phyloP scores from a whole-genome alignment of 2,888 invertebrate species.

The Caenorhabditis drosophilae region DNA sequence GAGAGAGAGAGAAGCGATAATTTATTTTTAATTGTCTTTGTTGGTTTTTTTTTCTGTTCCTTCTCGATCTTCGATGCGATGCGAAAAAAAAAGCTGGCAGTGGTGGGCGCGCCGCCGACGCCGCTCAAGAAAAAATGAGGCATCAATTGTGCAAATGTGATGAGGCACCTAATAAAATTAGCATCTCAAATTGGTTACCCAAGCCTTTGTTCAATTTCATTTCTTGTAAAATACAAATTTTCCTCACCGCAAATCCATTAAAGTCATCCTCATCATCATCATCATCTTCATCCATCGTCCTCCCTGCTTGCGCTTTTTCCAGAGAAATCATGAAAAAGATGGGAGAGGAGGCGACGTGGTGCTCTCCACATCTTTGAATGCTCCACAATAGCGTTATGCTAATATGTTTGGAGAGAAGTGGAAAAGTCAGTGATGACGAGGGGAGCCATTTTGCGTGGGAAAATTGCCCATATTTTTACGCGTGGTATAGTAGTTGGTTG shows the following conservation, averaged over 20 bases:
- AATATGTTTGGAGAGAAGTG: conserved; percentile 8
- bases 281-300: conserved; percentile 9
- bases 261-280: not conserved
- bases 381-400: conserved; percentile 32
- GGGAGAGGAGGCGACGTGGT: too few relatives aligned
- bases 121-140: too few relatives aligned
- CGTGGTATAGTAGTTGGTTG: too few relatives aligned
- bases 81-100: too few relatives aligned
- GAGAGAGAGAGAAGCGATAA: too few relatives aligned
- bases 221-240: not conserved
- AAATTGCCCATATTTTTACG: conserved; percentile 23
- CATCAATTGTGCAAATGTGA: too few relatives aligned
- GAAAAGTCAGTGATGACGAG: conserved; percentile 6
- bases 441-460: conserved; percentile 19
- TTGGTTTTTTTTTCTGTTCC: too few relatives aligned
- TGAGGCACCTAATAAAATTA: conserved; percentile 3
- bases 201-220: conserved; percentile 3
- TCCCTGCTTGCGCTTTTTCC: too few relatives aligned
- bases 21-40: too few relatives aligned
- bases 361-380: not conserved
- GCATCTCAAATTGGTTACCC: not conserved
- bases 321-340: too few relatives aligned
- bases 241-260: not conserved
- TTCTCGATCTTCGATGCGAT: too few relatives aligned
- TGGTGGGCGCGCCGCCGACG: too few relatives aligned